phyloP scores from a whole-genome alignment of 2,888 invertebrate genomes.

The Cephus pygmeus region DNA sequence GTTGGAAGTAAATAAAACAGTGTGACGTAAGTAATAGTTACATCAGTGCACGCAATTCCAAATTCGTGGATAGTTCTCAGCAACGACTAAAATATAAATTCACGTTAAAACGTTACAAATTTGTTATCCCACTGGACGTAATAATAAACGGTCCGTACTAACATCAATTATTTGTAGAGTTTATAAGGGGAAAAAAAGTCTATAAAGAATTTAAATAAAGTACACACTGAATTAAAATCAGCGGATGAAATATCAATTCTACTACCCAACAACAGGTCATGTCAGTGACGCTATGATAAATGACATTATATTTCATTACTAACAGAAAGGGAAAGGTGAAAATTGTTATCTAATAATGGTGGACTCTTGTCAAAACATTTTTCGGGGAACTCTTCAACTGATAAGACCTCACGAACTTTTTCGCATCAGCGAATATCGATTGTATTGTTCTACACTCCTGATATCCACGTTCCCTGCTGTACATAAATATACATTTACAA shows the following conservation, averaged over 20 bases:
- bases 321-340: background rate
- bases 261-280: background rate
- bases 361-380: slow-evolving; percentile 21
- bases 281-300: background rate
- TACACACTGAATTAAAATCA: background rate
- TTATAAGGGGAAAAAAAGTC: background rate
- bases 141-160: background rate
- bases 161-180: background rate
- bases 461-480: background rate
- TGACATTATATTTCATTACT: slow-evolving; percentile 1
- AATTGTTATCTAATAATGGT: slow-evolving; percentile 16
- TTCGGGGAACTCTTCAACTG: slow-evolving; percentile 19
- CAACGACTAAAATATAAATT: background rate
- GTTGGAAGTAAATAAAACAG: background rate
- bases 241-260: background rate
- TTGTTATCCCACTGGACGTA: background rate
- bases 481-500: background rate
- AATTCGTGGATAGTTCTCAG: background rate
- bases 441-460: slow-evolving; percentile 9
- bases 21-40: background rate
- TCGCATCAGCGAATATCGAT: slow-evolving; percentile 16
- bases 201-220: background rate
- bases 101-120: background rate
- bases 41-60: background rate
- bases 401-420: slow-evolving; percentile 18